These are phyloP conservation scores for Porites lobata DNA, from an alignment of 92 coral and sea anemone genomes.

Conservation along the genomic window DNA sequence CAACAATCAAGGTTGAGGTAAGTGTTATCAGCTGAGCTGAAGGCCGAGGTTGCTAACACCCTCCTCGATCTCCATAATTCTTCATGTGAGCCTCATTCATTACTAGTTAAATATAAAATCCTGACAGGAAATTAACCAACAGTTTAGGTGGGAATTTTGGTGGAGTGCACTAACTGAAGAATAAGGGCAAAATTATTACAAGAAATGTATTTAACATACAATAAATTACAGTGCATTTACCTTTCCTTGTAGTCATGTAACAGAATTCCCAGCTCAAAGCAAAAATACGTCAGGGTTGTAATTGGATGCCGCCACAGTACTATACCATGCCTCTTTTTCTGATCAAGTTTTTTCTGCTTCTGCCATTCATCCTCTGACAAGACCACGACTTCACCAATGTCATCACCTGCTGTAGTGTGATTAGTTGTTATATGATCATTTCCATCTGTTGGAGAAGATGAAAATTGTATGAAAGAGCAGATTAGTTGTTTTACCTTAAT, in stretches of 20 bases:
- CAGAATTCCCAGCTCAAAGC: slow-evolving; percentile 80
- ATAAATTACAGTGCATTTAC: slow-evolving; percentile 32
- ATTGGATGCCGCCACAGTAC: slow-evolving; percentile 94
- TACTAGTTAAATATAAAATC: too few species aligned
- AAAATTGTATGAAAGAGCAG: background rate
- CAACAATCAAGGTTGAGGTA: too few species aligned
- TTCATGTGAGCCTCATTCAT: too few species aligned
- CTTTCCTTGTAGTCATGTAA: slow-evolving; percentile 90
- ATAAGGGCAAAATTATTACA: too few species aligned
- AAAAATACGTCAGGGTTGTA: slow-evolving; percentile 82
- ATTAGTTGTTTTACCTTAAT: too few species aligned
- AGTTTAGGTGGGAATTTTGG: too few species aligned
- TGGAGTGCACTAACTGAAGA: background rate
- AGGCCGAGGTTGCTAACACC: too few species aligned
- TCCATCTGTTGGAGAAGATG: slow-evolving; percentile 18
- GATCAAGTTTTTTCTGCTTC: slow-evolving; percentile 85
- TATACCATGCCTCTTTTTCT: slow-evolving; percentile 84
- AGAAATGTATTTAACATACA: too few species aligned
- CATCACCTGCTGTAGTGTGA: background rate
- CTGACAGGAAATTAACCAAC: too few species aligned
- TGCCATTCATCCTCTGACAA: slow-evolving; percentile 71
- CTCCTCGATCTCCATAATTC: too few species aligned
- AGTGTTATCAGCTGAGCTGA: too few species aligned
- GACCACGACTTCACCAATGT: background rate
- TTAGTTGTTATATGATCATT: slow-evolving; percentile 10